Evolutionary conservation across 2,113 vertebrate genomes (phyloP).

Genomic region (Uropsilus gracilis): DNA sequence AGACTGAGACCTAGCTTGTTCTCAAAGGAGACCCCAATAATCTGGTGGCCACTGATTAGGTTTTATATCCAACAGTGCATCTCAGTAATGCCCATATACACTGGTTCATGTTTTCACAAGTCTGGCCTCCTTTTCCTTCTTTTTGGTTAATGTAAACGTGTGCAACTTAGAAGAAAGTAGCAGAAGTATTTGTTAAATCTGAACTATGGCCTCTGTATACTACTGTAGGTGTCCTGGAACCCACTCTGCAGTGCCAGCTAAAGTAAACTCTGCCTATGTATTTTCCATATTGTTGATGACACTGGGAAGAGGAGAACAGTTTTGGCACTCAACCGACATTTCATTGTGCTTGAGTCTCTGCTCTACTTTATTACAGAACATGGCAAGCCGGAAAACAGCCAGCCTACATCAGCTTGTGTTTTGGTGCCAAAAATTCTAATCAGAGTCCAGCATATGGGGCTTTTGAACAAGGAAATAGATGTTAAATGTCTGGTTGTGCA

Average conservation of each 20-base stretch:
- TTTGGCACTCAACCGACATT: conserved; percentile 34
- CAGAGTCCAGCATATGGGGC: conserved; percentile 39
- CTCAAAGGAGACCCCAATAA: background rate
- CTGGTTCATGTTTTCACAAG: background rate
- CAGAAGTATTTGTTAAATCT: background rate
- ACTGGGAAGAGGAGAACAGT: conserved; percentile 3
- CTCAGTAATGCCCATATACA: background rate
- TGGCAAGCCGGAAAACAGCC: conserved; percentile 62
- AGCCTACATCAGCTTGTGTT: conserved; percentile 20
- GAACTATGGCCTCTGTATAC: background rate
- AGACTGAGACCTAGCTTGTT: background rate
- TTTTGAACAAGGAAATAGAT: conserved; percentile 62
- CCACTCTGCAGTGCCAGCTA: background rate
- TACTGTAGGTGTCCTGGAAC: background rate
- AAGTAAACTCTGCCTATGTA: background rate
- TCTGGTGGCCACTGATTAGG: background rate
- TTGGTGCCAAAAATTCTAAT: conserved; percentile 61
- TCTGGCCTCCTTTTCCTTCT: background rate
- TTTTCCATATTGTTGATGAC: conserved; percentile 44
- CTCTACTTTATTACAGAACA: conserved; percentile 47
- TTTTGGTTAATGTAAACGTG: background rate
- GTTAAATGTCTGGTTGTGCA: conserved; percentile 55
- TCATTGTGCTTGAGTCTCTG: conserved; percentile 56
- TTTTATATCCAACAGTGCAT: background rate
- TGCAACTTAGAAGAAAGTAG: background rate